These are phyloP conservation scores for Notechis scutatus DNA, from an alignment of 2,113 vertebrate genomes.

Conservation along the genomic window DNA sequence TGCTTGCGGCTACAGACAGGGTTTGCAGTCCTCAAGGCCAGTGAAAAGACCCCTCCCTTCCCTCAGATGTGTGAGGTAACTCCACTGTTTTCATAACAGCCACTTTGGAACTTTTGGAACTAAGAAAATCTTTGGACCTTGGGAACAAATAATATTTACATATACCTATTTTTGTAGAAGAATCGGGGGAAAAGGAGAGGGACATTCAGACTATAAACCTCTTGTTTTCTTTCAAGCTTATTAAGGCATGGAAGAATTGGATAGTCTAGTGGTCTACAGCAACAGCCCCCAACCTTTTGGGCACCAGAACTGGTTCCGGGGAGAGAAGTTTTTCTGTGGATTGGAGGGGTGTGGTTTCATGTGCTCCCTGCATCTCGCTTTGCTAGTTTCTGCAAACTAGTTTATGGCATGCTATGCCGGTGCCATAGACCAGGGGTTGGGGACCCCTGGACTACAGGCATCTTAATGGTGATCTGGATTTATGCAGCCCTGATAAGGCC, in stretches of 20 bases:
- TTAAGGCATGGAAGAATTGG: neutral
- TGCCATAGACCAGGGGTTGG: too few relatives aligned
- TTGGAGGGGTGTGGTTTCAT: too few relatives aligned
- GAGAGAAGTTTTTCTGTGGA: too few relatives aligned
- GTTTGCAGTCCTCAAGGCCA: neutral
- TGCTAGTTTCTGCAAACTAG: accelerated
- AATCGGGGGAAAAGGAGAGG: neutral
- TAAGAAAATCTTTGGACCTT: neutral
- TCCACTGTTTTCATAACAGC: neutral
- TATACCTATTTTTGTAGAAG: neutral
- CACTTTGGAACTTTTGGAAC: neutral
- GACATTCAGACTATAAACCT: neutral
- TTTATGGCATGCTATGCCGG: too few relatives aligned
- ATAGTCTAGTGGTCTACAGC: neutral
- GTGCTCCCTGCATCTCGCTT: too few relatives aligned
- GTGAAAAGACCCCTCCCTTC: neutral
- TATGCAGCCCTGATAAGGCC: neutral
- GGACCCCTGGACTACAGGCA: neutral
- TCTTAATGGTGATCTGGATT: neutral
- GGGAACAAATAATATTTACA: neutral
- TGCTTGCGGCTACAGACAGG: neutral
- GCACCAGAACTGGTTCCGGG: too few relatives aligned
- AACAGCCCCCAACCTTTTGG: too few relatives aligned
- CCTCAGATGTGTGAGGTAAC: neutral
- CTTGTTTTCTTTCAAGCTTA: neutral